A percentile compares a stretch with the other conserved stretches of the same genome.
Evolutionary conservation across 2,888 invertebrate species (phyloP).

Genomic region (Mimachlamys varia): DNA sequence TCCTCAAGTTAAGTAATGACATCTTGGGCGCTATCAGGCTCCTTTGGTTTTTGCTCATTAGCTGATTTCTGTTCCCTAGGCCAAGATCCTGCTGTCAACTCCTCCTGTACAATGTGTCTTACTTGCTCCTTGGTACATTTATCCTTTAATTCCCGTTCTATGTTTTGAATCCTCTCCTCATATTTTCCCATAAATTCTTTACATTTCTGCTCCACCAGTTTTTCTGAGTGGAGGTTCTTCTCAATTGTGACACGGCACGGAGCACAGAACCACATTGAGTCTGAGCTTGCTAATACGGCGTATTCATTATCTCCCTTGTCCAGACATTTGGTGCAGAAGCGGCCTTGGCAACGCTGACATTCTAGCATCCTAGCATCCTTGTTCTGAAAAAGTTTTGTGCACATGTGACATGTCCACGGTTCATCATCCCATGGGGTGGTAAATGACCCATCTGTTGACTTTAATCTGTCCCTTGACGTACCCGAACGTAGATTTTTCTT

Average conservation of each 20-base stretch:
- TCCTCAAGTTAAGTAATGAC: background rate
- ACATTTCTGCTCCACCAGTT: background rate
- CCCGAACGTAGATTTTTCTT: no score
- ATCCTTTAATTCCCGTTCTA: background rate
- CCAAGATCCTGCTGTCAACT: background rate
- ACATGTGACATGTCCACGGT: no score
- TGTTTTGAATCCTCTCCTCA: background rate
- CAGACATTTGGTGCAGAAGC: background rate
- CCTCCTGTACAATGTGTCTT: background rate
- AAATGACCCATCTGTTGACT: no score
- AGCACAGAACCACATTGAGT: conserved; percentile 23
- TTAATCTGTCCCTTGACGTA: no score
- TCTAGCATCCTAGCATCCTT: background rate
- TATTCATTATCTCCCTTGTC: background rate
- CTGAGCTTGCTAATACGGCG: background rate
- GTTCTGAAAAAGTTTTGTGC: no score
- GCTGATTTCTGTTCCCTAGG: background rate
- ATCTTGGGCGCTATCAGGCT: background rate
- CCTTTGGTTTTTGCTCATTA: background rate
- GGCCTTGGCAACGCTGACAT: background rate
- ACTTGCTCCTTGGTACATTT: conserved; percentile 5
- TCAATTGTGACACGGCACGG: background rate
- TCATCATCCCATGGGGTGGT: no score
- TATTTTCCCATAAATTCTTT: background rate
- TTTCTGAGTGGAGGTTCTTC: background rate